Conservation (phyloP, 2,113 vertebrate species). For the Calypte anna region DNA sequence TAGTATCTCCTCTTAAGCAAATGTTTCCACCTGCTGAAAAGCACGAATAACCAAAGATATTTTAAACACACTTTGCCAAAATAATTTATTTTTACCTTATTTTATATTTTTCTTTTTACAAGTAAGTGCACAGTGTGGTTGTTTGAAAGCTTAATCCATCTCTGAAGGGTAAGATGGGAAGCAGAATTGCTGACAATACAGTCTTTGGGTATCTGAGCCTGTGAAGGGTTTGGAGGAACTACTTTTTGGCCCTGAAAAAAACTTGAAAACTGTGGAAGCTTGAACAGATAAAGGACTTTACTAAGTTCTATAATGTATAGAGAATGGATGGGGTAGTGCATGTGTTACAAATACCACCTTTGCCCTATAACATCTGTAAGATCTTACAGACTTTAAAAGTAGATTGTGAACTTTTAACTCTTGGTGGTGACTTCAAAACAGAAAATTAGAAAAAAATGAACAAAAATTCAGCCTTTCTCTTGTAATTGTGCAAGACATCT, state of each 20-base stretch:
- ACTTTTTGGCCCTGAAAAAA: not conserved
- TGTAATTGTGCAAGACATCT: not conserved
- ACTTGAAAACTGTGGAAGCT: not conserved
- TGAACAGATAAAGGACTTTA: not conserved
- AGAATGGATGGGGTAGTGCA: rapidly evolving
- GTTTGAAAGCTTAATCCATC: not conserved
- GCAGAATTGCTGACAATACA: not conserved
- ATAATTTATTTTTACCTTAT: not conserved
- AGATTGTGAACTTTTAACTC: not conserved
- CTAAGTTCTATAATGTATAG: not conserved
- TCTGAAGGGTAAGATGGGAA: not conserved
- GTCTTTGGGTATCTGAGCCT: not conserved
- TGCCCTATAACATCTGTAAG: not conserved
- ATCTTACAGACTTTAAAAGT: not conserved
- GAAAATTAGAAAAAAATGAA: not conserved
- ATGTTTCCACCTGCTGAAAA: not conserved
- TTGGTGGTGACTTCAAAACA: not conserved
- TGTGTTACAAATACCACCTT: not conserved
- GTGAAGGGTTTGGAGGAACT: not conserved
- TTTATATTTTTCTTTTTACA: not conserved
- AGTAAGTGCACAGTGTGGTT: not conserved
- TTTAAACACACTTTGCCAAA: not conserved
- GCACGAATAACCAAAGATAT: not conserved
- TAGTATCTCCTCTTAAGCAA: not conserved
- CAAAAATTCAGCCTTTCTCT: not conserved